Evolutionary conservation across 2,113 vertebrate genomes (phyloP).

Genomic region (Spea bombifrons): DNA sequence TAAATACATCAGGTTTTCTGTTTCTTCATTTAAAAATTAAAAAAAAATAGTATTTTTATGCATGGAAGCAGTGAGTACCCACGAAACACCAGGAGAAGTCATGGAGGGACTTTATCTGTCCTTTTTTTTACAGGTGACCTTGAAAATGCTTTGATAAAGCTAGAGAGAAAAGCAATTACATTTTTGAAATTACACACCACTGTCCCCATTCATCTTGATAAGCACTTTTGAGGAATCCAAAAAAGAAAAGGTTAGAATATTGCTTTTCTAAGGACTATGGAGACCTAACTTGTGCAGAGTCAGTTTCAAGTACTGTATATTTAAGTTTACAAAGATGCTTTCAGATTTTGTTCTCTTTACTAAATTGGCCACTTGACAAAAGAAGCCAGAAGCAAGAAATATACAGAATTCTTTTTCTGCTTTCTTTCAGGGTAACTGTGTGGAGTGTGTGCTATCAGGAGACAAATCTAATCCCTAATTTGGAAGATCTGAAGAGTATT

Average conservation of each 20-base stretch:
- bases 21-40: conserved; percentile 21
- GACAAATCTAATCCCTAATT: not conserved
- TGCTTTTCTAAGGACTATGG: conserved; percentile 58
- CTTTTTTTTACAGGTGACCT: conserved; percentile 63
- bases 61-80: not conserved
- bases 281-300: conserved; percentile 55
- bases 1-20: conserved; percentile 22
- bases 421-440: not conserved
- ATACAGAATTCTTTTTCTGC: conserved; percentile 15
- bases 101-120: conserved; percentile 52
- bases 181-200: conserved; percentile 74
- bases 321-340: conserved; percentile 64
- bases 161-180: conserved; percentile 74
- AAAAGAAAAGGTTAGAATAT: conserved; percentile 59
- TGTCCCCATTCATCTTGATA: conserved; percentile 78
- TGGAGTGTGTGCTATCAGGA: not conserved
- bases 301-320: conserved; percentile 63
- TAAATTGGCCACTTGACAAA: conserved; percentile 55
- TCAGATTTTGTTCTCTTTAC: conserved; percentile 62
- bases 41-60: conserved; percentile 31
- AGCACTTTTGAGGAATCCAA: conserved; percentile 69
- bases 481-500: not conserved
- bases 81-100: conserved; percentile 51
- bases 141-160: conserved; percentile 62
- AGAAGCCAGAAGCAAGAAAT: conserved; percentile 2